phyloP scores from a whole-genome alignment of 2,888 invertebrate genomes.

The Entomobrya multifasciata region DNA sequence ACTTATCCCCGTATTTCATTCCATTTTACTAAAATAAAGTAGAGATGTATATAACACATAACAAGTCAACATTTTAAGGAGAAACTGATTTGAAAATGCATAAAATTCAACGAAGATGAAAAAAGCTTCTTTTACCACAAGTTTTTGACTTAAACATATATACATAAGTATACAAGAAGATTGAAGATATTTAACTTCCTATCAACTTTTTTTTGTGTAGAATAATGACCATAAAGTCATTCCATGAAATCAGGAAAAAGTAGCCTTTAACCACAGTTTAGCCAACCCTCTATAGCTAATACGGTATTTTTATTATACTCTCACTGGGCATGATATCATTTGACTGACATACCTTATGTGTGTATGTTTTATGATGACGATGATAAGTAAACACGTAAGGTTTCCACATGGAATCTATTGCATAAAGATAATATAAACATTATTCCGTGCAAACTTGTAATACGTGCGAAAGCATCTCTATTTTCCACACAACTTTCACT shows the following conservation, averaged over 20 bases:
- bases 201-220: slow-evolving; percentile 21
- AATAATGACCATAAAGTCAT: slow-evolving; percentile 52
- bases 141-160: no score
- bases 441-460: no score
- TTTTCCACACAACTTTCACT: slow-evolving; percentile 16
- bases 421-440: no score
- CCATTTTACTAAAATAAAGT: slow-evolving; percentile 13
- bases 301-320: slow-evolving; percentile 22
- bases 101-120: slow-evolving; percentile 13
- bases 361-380: no score
- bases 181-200: slow-evolving; percentile 11
- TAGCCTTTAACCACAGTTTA: slow-evolving; percentile 57
- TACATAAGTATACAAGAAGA: not conserved
- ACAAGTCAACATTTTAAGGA: slow-evolving; percentile 1
- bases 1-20: slow-evolving; percentile 28
- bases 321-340: no score
- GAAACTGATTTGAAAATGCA: slow-evolving; percentile 36
- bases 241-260: slow-evolving; percentile 58
- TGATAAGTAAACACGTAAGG: no score
- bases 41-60: not conserved
- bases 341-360: no score
- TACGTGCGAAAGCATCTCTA: no score
- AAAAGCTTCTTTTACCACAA: not conserved
- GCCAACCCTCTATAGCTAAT: slow-evolving; percentile 31
- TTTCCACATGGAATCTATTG: no score